Evolutionary conservation across 2,113 vertebrate genomes (phyloP).

Genomic region (Epinephelus lanceolatus): DNA sequence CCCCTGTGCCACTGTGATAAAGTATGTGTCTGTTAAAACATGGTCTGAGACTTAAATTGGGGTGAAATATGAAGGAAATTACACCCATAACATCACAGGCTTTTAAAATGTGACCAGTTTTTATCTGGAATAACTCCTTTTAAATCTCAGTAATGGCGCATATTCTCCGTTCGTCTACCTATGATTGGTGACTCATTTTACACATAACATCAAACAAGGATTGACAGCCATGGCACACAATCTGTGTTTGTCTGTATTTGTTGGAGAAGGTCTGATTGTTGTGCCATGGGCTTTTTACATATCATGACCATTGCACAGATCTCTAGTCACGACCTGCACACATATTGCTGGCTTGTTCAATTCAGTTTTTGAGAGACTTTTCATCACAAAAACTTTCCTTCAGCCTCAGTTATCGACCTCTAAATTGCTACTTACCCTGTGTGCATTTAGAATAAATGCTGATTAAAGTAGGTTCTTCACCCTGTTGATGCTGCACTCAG

Average conservation of each 20-base stretch:
- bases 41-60: fast-evolving
- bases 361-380: neutral
- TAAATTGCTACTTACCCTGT: neutral
- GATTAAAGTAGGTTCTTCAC: neutral
- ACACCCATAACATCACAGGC: neutral
- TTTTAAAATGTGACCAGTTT: neutral
- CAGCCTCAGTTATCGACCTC: neutral
- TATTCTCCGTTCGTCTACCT: neutral
- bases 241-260: no score
- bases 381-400: neutral
- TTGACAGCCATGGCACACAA: no score
- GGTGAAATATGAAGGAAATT: neutral
- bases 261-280: no score
- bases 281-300: neutral
- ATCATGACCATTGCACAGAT: neutral
- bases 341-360: neutral
- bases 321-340: neutral
- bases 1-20: neutral
- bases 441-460: neutral
- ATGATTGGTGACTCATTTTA: neutral
- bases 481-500: neutral
- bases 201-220: neutral
- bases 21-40: neutral
- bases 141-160: neutral
- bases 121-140: neutral